Evolutionary conservation across 2,888 invertebrate genomes (phyloP).

Genomic region (Eristalis pertinax): DNA sequence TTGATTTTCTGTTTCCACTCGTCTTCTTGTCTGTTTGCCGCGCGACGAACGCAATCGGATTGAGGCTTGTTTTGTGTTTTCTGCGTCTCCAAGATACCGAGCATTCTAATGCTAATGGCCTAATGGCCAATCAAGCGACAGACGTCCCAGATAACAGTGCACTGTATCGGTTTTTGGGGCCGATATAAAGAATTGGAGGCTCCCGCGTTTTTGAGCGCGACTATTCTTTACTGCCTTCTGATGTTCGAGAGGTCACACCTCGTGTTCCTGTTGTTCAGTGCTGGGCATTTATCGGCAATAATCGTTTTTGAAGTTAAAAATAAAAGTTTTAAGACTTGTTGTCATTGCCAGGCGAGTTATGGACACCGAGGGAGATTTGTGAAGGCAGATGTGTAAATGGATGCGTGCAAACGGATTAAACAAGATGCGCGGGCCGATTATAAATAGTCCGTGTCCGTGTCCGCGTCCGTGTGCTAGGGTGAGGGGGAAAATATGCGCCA

Average conservation of each 20-base stretch:
- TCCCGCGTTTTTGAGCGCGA: background rate
- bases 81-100: slow-evolving; percentile 44
- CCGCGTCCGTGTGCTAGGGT: background rate
- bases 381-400: background rate
- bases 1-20: background rate
- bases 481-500: background rate
- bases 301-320: slow-evolving; percentile 29
- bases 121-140: slow-evolving; percentile 60
- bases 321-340: background rate
- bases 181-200: background rate
- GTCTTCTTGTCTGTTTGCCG: slow-evolving; percentile 3
- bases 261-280: background rate
- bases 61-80: slow-evolving; percentile 31
- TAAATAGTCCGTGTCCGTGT: background rate
- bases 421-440: background rate
- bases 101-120: slow-evolving; percentile 60
- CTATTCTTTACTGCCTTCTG: background rate
- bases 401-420: background rate
- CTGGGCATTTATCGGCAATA: background rate
- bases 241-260: slow-evolving; percentile 25
- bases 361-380: background rate
- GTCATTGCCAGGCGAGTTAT: background rate
- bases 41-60: background rate
- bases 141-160: slow-evolving; percentile 59
- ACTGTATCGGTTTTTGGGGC: slow-evolving; percentile 24